phyloP scores from a whole-genome alignment of 2,113 vertebrate genomes.

The Anhinga rufa region DNA sequence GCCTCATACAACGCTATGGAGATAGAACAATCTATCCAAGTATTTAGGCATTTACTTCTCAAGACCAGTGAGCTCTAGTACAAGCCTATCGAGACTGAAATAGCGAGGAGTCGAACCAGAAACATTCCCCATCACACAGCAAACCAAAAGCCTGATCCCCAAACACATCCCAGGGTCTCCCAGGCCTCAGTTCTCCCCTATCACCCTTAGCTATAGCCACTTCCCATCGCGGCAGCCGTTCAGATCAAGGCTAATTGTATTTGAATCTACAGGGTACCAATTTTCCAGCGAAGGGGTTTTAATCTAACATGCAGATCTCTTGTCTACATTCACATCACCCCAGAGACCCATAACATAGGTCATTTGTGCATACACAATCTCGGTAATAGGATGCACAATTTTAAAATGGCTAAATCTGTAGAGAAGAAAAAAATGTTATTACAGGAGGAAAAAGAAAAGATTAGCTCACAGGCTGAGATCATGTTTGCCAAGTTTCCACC shows the following conservation, averaged over 20 bases:
- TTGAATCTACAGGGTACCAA: constrained; percentile 58
- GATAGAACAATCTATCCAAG: background rate
- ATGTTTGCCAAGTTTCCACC: constrained; percentile 66
- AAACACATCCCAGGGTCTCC: background rate
- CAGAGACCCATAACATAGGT: constrained; percentile 58
- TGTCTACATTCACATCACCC: constrained; percentile 61
- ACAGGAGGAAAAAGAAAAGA: constrained; percentile 41
- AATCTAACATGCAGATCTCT: constrained; percentile 66
- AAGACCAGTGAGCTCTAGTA: background rate
- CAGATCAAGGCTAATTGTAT: constrained; percentile 50
- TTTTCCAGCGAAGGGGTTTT: constrained; percentile 63
- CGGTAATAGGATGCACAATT: constrained; percentile 58
- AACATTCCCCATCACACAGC: fast-evolving
- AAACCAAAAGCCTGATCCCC: background rate
- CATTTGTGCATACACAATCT: constrained; percentile 65
- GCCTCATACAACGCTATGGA: fast-evolving
- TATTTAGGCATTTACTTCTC: background rate
- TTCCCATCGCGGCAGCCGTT: background rate
- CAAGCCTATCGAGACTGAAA: background rate
- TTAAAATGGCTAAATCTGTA: constrained; percentile 47
- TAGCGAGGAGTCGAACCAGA: fast-evolving
- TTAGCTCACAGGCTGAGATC: constrained; percentile 58
- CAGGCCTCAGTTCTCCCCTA: background rate
- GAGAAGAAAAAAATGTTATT: constrained; percentile 49
- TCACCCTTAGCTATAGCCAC: background rate